Conservation (phyloP, 2,113 vertebrate species). For the Platycercus adscitus region DNA sequence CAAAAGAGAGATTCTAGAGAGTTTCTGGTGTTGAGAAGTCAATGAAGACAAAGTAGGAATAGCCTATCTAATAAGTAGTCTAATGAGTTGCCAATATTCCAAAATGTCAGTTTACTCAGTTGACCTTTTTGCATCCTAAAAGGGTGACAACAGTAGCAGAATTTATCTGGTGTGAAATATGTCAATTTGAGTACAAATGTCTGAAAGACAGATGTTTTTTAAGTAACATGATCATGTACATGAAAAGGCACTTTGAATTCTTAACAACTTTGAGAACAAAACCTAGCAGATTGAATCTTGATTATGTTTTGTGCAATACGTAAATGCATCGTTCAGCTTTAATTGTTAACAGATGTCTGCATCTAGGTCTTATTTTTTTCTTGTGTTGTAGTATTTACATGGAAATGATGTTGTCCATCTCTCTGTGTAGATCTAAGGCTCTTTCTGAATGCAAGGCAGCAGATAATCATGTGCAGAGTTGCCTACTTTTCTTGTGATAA, state of each 20-base stretch:
- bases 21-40: background rate
- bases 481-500: background rate
- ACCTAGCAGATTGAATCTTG: background rate
- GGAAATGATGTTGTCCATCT: background rate
- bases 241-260: background rate
- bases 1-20: background rate
- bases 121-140: background rate
- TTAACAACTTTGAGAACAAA: background rate
- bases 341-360: slow-evolving; percentile 9
- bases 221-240: background rate
- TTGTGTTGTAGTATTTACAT: background rate
- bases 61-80: background rate
- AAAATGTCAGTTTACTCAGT: background rate
- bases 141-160: background rate
- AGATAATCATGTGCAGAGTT: background rate
- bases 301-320: background rate
- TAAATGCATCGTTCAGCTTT: background rate
- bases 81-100: background rate
- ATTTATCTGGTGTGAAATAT: background rate
- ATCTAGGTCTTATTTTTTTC: background rate
- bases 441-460: background rate
- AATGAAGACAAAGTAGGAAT: background rate
- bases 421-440: background rate
- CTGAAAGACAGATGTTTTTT: background rate
- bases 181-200: background rate